phyloP scores from a whole-genome alignment of 2,797 vertebrate genomes.

The Microcaecilia unicolor region DNA sequence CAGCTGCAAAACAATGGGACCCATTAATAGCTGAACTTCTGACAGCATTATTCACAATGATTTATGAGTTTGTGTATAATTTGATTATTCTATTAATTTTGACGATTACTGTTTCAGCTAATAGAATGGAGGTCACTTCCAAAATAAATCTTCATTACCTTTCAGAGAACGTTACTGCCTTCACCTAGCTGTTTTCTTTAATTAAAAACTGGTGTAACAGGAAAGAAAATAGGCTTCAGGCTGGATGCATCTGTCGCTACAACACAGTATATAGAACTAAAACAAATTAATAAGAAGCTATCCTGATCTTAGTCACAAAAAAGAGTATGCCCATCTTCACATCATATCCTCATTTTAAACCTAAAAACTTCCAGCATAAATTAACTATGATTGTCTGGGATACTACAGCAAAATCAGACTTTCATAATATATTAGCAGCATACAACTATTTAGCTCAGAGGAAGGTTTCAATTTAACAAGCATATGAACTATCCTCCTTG shows the following conservation, averaged over 20 bases:
- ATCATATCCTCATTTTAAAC: constrained; percentile 21
- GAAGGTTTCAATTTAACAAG: background rate
- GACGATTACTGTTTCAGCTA: constrained; percentile 73
- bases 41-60: constrained; percentile 61
- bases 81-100: constrained; percentile 88
- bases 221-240: constrained; percentile 60
- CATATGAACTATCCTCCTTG: too few relatives aligned
- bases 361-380: constrained; percentile 1
- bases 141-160: constrained; percentile 80
- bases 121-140: constrained; percentile 75
- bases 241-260: constrained; percentile 38
- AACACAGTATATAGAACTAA: constrained; percentile 25
- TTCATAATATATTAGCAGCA: background rate
- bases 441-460: too few relatives aligned
- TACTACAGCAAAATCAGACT: background rate
- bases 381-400: background rate
- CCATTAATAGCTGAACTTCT: constrained; percentile 64
- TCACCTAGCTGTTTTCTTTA: constrained; percentile 74
- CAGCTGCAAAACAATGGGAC: constrained; percentile 63
- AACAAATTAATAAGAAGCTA: constrained; percentile 25
- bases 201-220: constrained; percentile 77
- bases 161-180: constrained; percentile 67
- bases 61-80: constrained; percentile 83
- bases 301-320: constrained; percentile 25
- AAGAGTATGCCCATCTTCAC: constrained; percentile 22